Percentiles rank a stretch among this genome's conserved stretches.
Evolutionary conservation across 92 coral and sea anemone species (phyloP).

Genomic region (Porites evermanni): DNA sequence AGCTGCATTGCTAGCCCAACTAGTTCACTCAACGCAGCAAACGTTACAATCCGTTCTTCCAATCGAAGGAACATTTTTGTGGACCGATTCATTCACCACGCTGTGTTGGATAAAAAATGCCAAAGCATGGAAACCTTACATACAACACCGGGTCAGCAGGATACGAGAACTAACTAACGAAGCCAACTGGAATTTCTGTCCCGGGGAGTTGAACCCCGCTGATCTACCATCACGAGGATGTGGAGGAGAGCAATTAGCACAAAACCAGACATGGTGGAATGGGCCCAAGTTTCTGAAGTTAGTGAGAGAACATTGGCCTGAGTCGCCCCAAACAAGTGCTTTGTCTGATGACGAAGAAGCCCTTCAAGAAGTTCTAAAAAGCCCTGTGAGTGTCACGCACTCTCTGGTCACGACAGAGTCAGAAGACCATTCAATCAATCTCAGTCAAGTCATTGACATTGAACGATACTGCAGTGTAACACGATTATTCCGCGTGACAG

Average conservation of each 20-base stretch:
- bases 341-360: constrained; percentile 12
- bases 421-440: constrained; percentile 16
- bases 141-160: constrained; percentile 58
- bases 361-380: background rate
- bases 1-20: constrained; percentile 34
- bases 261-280: constrained; percentile 45
- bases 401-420: constrained; percentile 8
- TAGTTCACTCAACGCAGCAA: constrained; percentile 23
- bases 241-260: constrained; percentile 21
- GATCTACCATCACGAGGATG: constrained; percentile 59
- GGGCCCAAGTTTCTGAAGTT: constrained; percentile 42
- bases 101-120: constrained; percentile 59
- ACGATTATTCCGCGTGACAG: background rate
- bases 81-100: constrained; percentile 61
- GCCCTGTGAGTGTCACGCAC: constrained; percentile 12
- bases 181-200: constrained; percentile 54
- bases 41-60: background rate
- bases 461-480: constrained; percentile 20
- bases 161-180: constrained; percentile 50
- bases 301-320: constrained; percentile 37
- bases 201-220: constrained; percentile 51
- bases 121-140: constrained; percentile 71
- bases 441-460: constrained; percentile 35
- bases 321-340: background rate
- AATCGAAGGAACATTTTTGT: constrained; percentile 3